Conservation (phyloP, 1,140 invertebrate genomes). For the Orius laevigatus region DNA sequence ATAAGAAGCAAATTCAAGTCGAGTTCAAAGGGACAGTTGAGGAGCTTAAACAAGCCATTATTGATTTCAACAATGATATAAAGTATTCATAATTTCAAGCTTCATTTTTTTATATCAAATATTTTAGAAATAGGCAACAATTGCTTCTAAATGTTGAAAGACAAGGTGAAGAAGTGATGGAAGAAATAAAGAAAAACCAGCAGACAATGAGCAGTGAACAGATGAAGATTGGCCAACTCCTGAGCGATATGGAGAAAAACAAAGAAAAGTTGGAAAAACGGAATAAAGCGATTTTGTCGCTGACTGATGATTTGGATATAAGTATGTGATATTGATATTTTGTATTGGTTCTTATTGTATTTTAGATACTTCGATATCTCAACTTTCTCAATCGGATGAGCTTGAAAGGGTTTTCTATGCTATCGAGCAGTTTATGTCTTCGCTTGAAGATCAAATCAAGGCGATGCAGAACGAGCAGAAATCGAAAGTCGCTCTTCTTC, state of each 20-base stretch:
- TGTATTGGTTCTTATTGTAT: neutral
- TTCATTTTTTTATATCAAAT: too few species aligned
- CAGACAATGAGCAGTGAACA: constrained; percentile 22
- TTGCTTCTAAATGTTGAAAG: constrained; percentile 17
- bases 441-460: constrained; percentile 14
- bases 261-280: constrained; percentile 22
- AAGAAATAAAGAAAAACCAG: constrained; percentile 21
- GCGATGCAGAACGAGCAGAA: constrained; percentile 15
- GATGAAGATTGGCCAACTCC: constrained; percentile 25
- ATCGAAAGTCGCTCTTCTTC: constrained; percentile 27
- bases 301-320: constrained; percentile 18
- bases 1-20: constrained; percentile 36
- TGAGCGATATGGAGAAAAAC: constrained; percentile 25
- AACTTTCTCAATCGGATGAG: constrained; percentile 8
- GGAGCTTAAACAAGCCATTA: constrained; percentile 43
- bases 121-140: neutral
- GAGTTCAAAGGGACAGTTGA: constrained; percentile 41
- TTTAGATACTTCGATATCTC: constrained; percentile 6
- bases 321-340: constrained; percentile 1
- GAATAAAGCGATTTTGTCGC: constrained; percentile 22
- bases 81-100: too few species aligned
- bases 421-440: neutral
- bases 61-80: constrained; percentile 28
- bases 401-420: neutral
- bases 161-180: constrained; percentile 25